Evolutionary conservation across 2,113 vertebrate species (phyloP), one percentile per base, ranked within the genome.

Genomic region (Eulemur macaco): DNA sequence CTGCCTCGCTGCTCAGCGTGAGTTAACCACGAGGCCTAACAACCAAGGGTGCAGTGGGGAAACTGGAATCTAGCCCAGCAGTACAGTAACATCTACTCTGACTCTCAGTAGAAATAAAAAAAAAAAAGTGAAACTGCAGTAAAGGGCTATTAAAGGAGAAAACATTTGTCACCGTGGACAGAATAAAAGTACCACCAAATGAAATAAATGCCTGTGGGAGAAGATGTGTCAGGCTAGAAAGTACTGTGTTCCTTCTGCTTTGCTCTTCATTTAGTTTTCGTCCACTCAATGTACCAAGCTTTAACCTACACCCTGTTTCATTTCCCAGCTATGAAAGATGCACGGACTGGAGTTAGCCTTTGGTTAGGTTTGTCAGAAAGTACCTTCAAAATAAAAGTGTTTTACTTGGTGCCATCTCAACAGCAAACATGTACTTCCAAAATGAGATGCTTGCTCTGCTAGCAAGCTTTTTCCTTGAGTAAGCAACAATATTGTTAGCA

Each of bases 31-130:
- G 21, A 77, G n/a, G 21, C 14, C 56, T 71, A 69, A 18, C 77
- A 64, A 10, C 11, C 60, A 92, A 92, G 64, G 54, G 21, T 29
- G 11, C 29, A 29, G 37, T 21, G 76, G 42, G 71, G 74, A 90
- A 94, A 54, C 42, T 88, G 80, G 95, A 94, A 47, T 20, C 74
- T 64, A 86, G 96, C 80, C 89, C 69, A 42, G 85, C 7, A 64
- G 34, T 78, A 85, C 92, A 63, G 47, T 64, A 66, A 93, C 94
- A 97, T 96, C 96, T 73, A 88, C 91, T 96, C 69, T 96, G 95
- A 89, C 97, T 98, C 83, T 98, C 95, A 93, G 96, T 37, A 93
- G 96, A 93, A 96, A 95, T 82, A 91, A 95, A 97, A 97, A 76
- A 95, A 63, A 42, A 68, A 83, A 74, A 86, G 64, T 42, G 64